phyloP scores from a whole-genome alignment of 2,113 vertebrate species.

The Emberiza fucata region DNA sequence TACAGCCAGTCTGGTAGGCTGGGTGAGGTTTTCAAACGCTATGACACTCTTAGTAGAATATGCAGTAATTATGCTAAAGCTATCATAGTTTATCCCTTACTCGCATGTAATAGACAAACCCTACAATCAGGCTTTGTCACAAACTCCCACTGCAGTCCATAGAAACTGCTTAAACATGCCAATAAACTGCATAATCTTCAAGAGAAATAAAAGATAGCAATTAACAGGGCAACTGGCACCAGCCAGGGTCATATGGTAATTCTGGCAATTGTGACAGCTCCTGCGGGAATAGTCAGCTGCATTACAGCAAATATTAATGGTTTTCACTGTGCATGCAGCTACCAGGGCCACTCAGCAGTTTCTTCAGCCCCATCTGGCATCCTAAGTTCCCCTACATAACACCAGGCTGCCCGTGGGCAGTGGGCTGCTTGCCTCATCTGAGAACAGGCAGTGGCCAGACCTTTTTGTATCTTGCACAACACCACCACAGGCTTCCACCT shows the following conservation, averaged over 20 bases:
- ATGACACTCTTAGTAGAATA: background rate
- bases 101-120: background rate
- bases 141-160: background rate
- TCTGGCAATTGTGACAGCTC: background rate
- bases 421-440: background rate
- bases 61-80: background rate
- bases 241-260: background rate
- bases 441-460: background rate
- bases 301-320: background rate
- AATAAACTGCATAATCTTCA: background rate
- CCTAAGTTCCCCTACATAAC: background rate
- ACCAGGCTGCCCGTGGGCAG: background rate
- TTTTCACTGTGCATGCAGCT: background rate
- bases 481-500: background rate
- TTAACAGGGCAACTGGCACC: background rate
- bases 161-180: background rate
- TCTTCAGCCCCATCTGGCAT: background rate
- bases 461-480: background rate
- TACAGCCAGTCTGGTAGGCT: background rate
- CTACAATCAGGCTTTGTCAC: background rate
- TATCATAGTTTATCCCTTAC: background rate
- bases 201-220: background rate
- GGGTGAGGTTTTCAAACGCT: background rate
- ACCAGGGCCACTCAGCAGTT: background rate
- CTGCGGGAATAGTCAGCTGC: background rate